phyloP scores from a whole-genome alignment of 1,140 invertebrate genomes.

The Cryptotermes secundus region DNA sequence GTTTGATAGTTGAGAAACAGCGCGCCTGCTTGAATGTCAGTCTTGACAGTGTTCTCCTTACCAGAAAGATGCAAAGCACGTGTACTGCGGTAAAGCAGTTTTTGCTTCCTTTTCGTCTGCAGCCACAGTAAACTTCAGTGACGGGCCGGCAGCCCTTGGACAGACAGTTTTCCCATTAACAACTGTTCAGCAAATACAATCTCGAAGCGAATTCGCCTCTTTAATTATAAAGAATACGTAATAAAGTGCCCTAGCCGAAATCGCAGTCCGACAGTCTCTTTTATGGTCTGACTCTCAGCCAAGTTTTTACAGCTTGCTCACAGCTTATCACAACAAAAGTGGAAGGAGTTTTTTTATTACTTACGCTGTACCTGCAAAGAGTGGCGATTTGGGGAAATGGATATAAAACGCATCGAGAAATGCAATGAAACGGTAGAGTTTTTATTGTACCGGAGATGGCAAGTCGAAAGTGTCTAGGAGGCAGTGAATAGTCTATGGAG shows the following conservation, averaged over 20 bases:
- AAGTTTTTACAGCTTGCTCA: background rate
- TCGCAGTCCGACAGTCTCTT: background rate
- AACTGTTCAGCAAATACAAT: too few relatives aligned
- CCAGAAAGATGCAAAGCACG: too few relatives aligned
- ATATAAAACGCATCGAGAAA: background rate
- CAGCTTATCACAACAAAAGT: background rate
- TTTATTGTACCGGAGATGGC: background rate
- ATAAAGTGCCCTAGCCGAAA: background rate
- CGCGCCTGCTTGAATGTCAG: too few relatives aligned
- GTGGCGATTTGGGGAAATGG: background rate
- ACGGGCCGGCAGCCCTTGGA: background rate
- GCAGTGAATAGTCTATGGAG: too few relatives aligned
- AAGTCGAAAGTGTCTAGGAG: background rate
- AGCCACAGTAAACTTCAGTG: background rate
- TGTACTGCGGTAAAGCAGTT: background rate
- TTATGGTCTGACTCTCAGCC: background rate
- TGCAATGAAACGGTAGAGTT: background rate
- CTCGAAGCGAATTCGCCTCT: background rate
- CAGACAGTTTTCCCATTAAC: background rate
- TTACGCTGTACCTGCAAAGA: background rate
- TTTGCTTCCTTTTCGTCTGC: background rate
- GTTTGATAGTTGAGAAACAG: too few relatives aligned
- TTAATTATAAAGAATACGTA: constrained; percentile 12
- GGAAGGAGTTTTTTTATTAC: background rate
- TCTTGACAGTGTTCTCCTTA: too few relatives aligned